phyloP scores from a whole-genome alignment of 2,797 vertebrate genomes.

The Syncerus caffer region DNA sequence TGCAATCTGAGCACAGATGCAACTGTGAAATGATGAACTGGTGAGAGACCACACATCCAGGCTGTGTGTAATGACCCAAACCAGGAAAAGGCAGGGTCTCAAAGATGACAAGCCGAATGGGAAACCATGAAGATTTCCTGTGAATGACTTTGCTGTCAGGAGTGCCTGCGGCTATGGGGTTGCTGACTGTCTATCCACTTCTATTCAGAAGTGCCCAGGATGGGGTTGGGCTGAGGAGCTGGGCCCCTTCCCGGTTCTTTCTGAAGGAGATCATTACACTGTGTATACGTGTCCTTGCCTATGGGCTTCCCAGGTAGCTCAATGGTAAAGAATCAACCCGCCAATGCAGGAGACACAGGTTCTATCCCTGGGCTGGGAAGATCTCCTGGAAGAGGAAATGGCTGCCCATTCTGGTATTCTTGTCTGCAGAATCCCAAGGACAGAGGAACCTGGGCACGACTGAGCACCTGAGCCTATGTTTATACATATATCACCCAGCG shows the following conservation, averaged over 20 bases:
- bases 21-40: background rate
- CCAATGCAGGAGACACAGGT: background rate
- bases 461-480: background rate
- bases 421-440: background rate
- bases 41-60: background rate
- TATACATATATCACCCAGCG: accelerated
- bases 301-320: background rate
- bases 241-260: background rate
- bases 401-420: background rate
- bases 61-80: background rate
- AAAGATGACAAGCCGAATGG: no score
- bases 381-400: background rate
- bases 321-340: background rate
- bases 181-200: no score
- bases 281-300: background rate
- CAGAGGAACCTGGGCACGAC: background rate
- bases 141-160: background rate
- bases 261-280: background rate
- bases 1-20: background rate
- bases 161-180: no score
- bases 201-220: background rate
- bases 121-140: background rate
- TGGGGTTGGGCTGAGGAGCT: background rate
- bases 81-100: background rate
- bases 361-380: background rate